Evolutionary conservation across 2,113 vertebrate genomes (phyloP).

Genomic region (Mustelus asterias): DNA sequence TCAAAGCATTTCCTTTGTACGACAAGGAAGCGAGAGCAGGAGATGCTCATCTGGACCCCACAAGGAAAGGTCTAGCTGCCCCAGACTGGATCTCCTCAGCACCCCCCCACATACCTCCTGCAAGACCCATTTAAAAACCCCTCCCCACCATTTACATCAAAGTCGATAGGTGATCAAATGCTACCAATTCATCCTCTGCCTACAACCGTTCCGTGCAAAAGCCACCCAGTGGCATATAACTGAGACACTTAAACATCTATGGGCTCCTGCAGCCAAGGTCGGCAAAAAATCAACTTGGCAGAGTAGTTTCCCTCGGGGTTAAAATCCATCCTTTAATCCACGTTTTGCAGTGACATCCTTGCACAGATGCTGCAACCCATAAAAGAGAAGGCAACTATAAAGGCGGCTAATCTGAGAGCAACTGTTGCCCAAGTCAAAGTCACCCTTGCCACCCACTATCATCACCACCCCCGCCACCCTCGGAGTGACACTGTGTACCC

Average conservation of each 20-base stretch:
- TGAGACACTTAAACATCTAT: not conserved
- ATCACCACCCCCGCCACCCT: not conserved
- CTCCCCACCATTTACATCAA: not conserved
- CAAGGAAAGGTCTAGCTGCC: not conserved
- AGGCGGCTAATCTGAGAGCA: not conserved
- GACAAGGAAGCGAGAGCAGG: not conserved
- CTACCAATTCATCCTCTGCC: not conserved
- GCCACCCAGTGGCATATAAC: no score
- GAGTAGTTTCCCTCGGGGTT: not conserved
- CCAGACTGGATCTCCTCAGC: not conserved
- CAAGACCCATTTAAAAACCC: not conserved
- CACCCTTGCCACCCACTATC: not conserved
- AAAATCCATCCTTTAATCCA: not conserved
- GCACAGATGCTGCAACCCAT: not conserved
- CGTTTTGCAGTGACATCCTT: not conserved
- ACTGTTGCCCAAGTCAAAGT: not conserved
- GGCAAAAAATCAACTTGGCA: not conserved
- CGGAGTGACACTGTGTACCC: not conserved
- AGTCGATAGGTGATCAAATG: not conserved
- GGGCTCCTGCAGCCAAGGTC: not conserved
- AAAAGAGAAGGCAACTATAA: not conserved
- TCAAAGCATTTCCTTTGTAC: not conserved
- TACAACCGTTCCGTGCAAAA: not conserved
- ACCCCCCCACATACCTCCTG: not conserved
- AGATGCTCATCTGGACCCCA: not conserved